A percentile compares a stretch with the other conserved stretches of the same genome.
Conservation (phyloP, 1,140 invertebrate species). For the Pomacea maculata region DNA sequence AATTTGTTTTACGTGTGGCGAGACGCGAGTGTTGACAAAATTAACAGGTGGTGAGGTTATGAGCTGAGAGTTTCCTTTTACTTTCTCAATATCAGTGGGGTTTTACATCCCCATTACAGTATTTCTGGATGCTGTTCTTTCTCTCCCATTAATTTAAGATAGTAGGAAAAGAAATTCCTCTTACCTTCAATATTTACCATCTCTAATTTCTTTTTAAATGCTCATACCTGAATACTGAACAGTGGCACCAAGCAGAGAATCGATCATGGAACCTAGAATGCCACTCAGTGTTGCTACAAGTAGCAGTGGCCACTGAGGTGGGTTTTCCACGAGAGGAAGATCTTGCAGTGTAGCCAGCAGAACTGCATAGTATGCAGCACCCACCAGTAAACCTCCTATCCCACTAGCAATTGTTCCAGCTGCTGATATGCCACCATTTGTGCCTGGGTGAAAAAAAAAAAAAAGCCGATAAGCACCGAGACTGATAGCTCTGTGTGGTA, state of each 20-base stretch:
- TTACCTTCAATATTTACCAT: no score
- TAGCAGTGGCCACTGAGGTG: constrained; percentile 85
- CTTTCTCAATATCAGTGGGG: no score
- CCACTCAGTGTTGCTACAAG: constrained; percentile 77
- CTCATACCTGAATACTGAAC: constrained; percentile 83
- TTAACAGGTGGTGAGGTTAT: no score
- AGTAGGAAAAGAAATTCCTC: no score
- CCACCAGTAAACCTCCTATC: constrained; percentile 78
- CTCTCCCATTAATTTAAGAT: no score
- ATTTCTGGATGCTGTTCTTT: no score
- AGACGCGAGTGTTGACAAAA: no score
- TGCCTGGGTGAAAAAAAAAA: constrained; percentile 69
- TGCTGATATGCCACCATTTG: constrained; percentile 83
- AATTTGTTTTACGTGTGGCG: no score
- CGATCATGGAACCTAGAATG: constrained; percentile 82
- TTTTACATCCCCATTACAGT: no score
- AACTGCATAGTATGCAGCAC: constrained; percentile 77
- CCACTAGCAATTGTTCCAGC: constrained; percentile 78
- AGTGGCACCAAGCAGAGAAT: constrained; percentile 85
- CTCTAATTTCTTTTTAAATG: not conserved
- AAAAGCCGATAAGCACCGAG: no score
- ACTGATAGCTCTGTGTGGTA: not conserved
- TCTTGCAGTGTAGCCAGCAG: constrained; percentile 74
- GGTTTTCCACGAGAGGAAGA: constrained; percentile 70
- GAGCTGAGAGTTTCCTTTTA: no score